A percentile compares a stretch with the other conserved stretches of the same genome.
These are phyloP conservation scores for Desmophyllum pertusum DNA, from an alignment of 92 coral and sea anemone genomes.

Conservation along the genomic window DNA sequence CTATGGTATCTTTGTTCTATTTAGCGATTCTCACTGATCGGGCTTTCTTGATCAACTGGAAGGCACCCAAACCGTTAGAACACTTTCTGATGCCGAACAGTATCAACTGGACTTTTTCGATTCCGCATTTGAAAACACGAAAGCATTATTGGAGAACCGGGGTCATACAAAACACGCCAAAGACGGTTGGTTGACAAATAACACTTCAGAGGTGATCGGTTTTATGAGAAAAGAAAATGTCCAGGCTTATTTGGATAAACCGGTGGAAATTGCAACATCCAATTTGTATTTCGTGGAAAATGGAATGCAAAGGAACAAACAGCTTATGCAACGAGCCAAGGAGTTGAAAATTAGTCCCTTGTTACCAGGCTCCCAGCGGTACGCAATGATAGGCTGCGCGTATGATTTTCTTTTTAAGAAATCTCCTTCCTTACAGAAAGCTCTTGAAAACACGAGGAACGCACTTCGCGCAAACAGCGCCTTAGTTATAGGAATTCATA, in stretches of 20 bases:
- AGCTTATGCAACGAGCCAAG: constrained; percentile 13
- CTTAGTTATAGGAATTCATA: constrained; percentile 57
- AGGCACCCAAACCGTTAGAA: constrained; percentile 33
- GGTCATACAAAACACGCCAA: not conserved
- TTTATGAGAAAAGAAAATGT: constrained; percentile 26
- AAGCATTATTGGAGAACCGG: constrained; percentile 66
- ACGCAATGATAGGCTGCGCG: constrained; percentile 50
- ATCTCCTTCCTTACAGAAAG: constrained; percentile 5
- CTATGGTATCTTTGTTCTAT: constrained; percentile 47
- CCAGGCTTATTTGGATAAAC: constrained; percentile 40
- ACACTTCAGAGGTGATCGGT: not conserved
- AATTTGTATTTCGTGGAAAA: constrained; percentile 45
- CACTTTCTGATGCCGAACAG: constrained; percentile 44
- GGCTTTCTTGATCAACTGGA: constrained; percentile 76
- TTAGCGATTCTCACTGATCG: constrained; percentile 63
- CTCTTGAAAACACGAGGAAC: constrained; percentile 9
- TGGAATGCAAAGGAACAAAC: constrained; percentile 32
- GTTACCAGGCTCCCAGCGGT: constrained; percentile 5
- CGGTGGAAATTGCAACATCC: constrained; percentile 57
- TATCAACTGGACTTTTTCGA: constrained; percentile 52
- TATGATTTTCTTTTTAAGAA: constrained; percentile 42
- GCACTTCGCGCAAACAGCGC: constrained; percentile 21
- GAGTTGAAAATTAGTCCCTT: not conserved
- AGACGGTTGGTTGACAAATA: constrained; percentile 15
- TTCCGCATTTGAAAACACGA: constrained; percentile 23